A percentile compares a stretch with the other conserved stretches of the same genome.
These are phyloP conservation scores for Drusus annulatus DNA, from an alignment of 1,140 invertebrate genomes.

Conservation along the genomic window DNA sequence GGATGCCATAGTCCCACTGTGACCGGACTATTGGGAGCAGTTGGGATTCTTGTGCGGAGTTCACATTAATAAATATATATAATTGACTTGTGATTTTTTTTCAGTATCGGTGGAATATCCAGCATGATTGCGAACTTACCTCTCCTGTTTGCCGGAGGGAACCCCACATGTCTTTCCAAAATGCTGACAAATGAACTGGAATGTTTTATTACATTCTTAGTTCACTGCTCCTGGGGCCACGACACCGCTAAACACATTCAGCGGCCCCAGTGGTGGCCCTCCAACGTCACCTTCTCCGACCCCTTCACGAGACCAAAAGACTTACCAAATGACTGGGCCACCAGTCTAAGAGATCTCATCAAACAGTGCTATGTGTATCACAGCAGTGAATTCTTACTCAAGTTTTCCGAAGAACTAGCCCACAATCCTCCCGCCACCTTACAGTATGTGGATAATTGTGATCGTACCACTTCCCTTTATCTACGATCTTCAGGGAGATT, in stretches of 20 bases:
- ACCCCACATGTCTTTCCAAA: conserved; percentile 77
- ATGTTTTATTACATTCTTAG: conserved; percentile 82
- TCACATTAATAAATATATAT: no score
- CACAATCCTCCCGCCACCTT: conserved; percentile 76
- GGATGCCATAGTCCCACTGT: no score
- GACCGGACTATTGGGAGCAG: no score
- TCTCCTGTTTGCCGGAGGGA: conserved; percentile 78
- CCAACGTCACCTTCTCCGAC: conserved; percentile 76
- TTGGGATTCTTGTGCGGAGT: no score
- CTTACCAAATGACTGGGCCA: conserved; percentile 74
- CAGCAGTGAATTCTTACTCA: conserved; percentile 79
- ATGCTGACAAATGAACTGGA: conserved; percentile 76
- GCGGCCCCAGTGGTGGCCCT: conserved; percentile 79
- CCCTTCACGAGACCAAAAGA: conserved; percentile 72
- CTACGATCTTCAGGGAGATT: conserved; percentile 76
- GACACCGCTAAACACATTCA: conserved; percentile 73
- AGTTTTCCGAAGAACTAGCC: conserved; percentile 79
- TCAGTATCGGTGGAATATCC: conserved; percentile 28
- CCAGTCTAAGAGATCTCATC: conserved; percentile 77
- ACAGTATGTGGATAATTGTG: conserved; percentile 80
- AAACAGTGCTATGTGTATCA: conserved; percentile 81
- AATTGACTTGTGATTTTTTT: background rate
- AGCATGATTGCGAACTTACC: conserved; percentile 78
- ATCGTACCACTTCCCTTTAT: conserved; percentile 81
- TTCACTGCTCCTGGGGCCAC: conserved; percentile 80